Base-by-base conservation (phyloP, 2,888 invertebrate genomes). In the Minunthozetes semirufus region DNA sequence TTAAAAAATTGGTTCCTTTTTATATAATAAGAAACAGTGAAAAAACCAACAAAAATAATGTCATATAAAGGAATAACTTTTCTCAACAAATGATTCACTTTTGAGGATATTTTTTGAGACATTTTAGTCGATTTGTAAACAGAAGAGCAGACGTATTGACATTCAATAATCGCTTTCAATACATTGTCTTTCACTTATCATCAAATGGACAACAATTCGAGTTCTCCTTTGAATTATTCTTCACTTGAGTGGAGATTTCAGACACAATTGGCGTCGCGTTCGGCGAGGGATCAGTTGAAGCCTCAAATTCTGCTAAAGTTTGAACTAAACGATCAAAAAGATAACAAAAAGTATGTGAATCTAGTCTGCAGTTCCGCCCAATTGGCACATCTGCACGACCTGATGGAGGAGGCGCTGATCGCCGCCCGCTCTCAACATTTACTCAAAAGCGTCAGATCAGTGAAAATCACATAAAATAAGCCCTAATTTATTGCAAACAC, bases 181-280 rank as follows among this genome's bases (percentile, higher is more conserved):
- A 42, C 5, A 42, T 13, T 33, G 4, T 33, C 33, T 5, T 5
- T 5, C 8, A 48, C 5, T 17, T 48, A 3, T 25, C 11, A 61
- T 33, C 1, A 27, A 17, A n/a, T 61, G 61, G 29, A 13, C 61
- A 61, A 61, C 13, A 42, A 42, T 42, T 17, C n/a, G 61, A 38
- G 17, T n/a, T 9, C 27, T 38, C 17, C 33, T 17, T 17, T 38
- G 15, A 15, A n/a, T 19, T 74, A 74, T n/a, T 46, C 29, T 15
- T 68, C 22, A 17, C 48, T 74, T 4, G 74, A 74, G 48, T 74
- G 74, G 74, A 38, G 74, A 68, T 29, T 68, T 13, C 46, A 74
- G 25, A 46, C 42, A 29, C 66, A 48, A 68, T n/a, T 50, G 25
- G 42, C 74, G 2, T 33, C 29, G 5, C 74, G 74, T 17, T 53